A percentile compares a stretch with the other conserved stretches of the same genome.
Conservation (phyloP, 2,113 vertebrate genomes). For the Caracal caracal region DNA sequence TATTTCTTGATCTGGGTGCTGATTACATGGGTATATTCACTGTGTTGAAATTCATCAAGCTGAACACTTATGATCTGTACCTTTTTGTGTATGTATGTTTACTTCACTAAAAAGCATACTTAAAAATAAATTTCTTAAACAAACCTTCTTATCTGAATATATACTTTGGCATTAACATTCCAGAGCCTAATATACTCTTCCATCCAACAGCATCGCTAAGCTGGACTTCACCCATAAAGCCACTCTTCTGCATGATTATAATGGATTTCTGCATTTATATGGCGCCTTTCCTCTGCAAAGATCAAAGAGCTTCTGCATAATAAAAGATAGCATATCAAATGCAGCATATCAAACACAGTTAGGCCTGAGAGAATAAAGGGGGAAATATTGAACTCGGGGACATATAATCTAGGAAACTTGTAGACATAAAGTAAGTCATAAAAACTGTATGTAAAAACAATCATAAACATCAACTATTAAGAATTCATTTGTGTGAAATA, state of each 20-base stretch:
- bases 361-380: constrained; percentile 51
- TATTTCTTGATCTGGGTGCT: not conserved
- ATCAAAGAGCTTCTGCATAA: constrained; percentile 75
- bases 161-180: not conserved
- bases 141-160: not conserved
- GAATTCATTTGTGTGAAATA: constrained; percentile 66
- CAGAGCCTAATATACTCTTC: not conserved
- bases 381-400: constrained; percentile 57
- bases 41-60: not conserved
- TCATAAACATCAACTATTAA: constrained; percentile 71
- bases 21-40: not conserved
- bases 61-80: not conserved
- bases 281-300: constrained; percentile 71
- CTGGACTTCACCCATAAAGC: constrained; percentile 60
- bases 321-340: constrained; percentile 77
- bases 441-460: constrained; percentile 72
- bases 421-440: constrained; percentile 70
- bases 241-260: constrained; percentile 57
- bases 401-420: constrained; percentile 64
- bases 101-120: not conserved
- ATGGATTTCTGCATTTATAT: constrained; percentile 70
- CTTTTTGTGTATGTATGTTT: not conserved
- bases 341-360: constrained; percentile 55
- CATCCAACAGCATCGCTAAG: not conserved
- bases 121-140: not conserved